These are phyloP conservation scores for Hoplodrina blanda DNA, from an alignment of 2,888 invertebrate genomes.

Conservation along the genomic window DNA sequence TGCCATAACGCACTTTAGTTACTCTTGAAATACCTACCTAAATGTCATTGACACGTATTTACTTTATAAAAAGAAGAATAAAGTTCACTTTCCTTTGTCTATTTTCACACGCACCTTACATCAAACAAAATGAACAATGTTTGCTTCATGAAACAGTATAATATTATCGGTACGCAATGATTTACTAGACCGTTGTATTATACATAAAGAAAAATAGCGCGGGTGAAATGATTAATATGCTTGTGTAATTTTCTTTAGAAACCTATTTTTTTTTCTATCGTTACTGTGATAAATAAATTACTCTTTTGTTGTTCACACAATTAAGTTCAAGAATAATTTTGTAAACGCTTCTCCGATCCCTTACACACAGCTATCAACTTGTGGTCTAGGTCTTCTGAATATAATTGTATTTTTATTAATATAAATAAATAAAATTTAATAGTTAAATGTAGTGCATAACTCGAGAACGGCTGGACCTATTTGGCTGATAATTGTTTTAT, in stretches of 20 bases:
- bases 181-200: constrained; percentile 23
- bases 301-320: too few species aligned
- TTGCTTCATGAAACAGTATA: neutral
- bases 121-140: neutral
- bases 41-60: neutral
- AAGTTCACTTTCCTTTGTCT: neutral
- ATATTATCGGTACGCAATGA: constrained; percentile 23
- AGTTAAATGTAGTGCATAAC: too few species aligned
- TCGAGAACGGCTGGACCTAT: too few species aligned
- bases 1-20: too few species aligned
- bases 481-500: too few species aligned
- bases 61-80: neutral
- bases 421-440: too few species aligned
- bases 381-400: too few species aligned
- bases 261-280: neutral
- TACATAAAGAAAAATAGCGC: constrained; percentile 25
- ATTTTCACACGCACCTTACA: neutral
- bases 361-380: too few species aligned
- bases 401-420: too few species aligned
- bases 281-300: neutral
- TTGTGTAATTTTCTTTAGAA: constrained; percentile 4
- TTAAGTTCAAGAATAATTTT: too few species aligned
- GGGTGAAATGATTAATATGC: constrained; percentile 20
- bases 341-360: too few species aligned
- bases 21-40: too few species aligned